phyloP scores from a whole-genome alignment of 2,888 invertebrate species.

The Taphrorychus bicolor region DNA sequence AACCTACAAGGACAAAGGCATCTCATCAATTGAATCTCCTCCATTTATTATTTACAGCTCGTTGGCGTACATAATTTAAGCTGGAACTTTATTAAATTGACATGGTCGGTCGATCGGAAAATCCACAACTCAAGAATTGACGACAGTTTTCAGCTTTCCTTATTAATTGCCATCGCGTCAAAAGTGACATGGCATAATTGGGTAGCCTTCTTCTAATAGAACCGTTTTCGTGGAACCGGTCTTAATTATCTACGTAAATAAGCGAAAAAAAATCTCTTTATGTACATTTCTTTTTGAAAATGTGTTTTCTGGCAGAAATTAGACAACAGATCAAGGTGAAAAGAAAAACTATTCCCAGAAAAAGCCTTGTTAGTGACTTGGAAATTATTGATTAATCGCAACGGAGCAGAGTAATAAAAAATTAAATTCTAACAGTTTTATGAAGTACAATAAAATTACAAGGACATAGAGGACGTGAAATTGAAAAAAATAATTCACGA shows the following conservation, averaged over 20 bases:
- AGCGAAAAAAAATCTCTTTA: too few species aligned
- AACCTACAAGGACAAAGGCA: background rate
- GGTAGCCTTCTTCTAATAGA: background rate
- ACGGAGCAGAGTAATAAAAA: too few species aligned
- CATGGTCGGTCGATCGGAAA: constrained; percentile 1
- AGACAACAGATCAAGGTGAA: background rate
- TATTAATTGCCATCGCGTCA: background rate
- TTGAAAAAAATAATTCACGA: too few species aligned
- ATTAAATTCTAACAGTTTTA: too few species aligned
- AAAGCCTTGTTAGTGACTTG: too few species aligned
- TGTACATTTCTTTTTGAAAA: too few species aligned
- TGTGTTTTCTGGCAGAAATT: background rate
- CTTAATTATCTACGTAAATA: background rate
- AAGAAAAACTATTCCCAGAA: background rate
- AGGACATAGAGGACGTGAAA: too few species aligned
- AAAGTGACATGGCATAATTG: background rate
- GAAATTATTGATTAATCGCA: too few species aligned
- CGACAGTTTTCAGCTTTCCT: background rate
- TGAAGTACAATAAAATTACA: too few species aligned
- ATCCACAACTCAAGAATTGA: background rate
- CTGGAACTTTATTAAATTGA: constrained; percentile 3
- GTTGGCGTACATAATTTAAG: background rate
- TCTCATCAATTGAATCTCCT: constrained; percentile 3
- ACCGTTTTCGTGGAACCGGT: background rate
- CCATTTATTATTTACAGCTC: constrained; percentile 3